phyloP scores from a whole-genome alignment of 2,113 vertebrate genomes.

The Hemiscyllium ocellatum region DNA sequence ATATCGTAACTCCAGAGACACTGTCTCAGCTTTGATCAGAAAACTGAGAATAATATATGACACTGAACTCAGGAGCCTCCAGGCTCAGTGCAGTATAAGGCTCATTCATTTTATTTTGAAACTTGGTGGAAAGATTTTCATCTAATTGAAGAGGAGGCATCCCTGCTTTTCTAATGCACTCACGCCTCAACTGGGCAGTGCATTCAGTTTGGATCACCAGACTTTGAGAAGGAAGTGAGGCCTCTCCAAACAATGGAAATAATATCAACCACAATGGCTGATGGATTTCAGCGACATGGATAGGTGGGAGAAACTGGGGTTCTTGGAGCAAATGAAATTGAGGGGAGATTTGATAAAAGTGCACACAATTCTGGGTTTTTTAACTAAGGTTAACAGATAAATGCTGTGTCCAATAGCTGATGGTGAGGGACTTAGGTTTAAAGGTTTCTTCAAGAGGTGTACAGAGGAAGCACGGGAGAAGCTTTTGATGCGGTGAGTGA shows the following conservation, averaged over 20 bases:
- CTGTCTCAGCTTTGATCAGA: background rate
- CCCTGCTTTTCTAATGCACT: background rate
- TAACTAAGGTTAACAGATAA: background rate
- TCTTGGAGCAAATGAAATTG: background rate
- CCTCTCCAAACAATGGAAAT: too few relatives aligned
- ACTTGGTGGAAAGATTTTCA: background rate
- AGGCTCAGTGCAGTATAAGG: background rate
- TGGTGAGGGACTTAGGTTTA: background rate
- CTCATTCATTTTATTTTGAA: background rate
- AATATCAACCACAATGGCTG: background rate
- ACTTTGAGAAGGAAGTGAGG: too few relatives aligned
- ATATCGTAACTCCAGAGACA: background rate
- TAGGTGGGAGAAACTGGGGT: too few relatives aligned
- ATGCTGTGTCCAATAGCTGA: too few relatives aligned
- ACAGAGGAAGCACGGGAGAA: too few relatives aligned
- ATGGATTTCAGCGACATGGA: background rate
- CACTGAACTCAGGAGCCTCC: background rate
- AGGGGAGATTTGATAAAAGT: background rate
- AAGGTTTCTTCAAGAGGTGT: background rate
- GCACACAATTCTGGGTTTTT: background rate
- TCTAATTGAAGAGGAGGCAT: background rate
- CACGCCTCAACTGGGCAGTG: background rate
- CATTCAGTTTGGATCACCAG: background rate
- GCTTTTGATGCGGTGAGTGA: too few relatives aligned
- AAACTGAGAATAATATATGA: background rate